These are phyloP conservation scores for Ardeotis arabs DNA, from an alignment of 2,113 vertebrate genomes.

Conservation along the genomic window DNA sequence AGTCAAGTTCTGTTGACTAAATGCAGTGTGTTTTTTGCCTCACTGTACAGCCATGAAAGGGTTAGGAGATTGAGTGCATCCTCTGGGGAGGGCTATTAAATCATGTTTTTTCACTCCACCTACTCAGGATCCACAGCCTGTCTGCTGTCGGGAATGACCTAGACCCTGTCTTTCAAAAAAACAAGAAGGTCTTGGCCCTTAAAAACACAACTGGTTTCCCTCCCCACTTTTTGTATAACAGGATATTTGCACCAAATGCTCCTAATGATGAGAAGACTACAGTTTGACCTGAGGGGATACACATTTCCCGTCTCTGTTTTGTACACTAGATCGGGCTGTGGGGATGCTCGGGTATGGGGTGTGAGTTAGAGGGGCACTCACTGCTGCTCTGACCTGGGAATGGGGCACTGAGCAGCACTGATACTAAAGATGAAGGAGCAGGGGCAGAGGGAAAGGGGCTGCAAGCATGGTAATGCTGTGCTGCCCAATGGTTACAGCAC, in stretches of 20 bases:
- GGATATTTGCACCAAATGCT: background rate
- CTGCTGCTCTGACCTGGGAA: background rate
- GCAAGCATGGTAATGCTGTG: background rate
- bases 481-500: fast-evolving
- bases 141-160: background rate
- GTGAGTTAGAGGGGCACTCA: background rate
- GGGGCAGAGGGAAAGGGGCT: background rate
- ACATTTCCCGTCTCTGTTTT: background rate
- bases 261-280: background rate
- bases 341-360: background rate
- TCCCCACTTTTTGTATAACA: background rate
- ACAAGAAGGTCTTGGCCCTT: background rate
- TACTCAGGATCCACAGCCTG: background rate
- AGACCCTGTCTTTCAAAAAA: background rate
- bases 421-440: background rate
- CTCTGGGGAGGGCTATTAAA: background rate
- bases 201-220: background rate
- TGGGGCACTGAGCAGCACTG: background rate
- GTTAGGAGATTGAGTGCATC: background rate
- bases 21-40: background rate
- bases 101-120: background rate
- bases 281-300: background rate
- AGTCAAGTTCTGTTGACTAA: background rate
- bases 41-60: background rate
- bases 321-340: background rate